A percentile compares a stretch with the other conserved stretches of the same genome.
phyloP scores from a whole-genome alignment of 2,113 vertebrate genomes.

The Phalacrocorax pelagicus region DNA sequence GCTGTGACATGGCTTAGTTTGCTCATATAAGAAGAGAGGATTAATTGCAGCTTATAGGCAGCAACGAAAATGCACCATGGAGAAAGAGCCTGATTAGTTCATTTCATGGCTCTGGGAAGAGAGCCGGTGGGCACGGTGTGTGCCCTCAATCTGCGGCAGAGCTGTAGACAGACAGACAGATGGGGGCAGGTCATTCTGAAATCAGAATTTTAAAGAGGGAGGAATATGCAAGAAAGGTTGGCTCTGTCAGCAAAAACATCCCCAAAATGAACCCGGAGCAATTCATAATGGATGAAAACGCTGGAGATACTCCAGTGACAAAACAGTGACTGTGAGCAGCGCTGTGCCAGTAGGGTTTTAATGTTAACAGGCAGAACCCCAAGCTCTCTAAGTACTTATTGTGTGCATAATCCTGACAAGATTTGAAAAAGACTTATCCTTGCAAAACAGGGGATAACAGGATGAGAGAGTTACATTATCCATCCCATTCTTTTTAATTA shows the following conservation, averaged over 20 bases:
- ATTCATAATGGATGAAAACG: neutral
- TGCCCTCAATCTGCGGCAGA: neutral
- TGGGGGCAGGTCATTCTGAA: neutral
- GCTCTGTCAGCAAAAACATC: neutral
- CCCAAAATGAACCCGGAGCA: neutral
- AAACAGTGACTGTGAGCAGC: neutral
- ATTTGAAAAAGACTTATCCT: neutral
- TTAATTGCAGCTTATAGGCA: slow-evolving; percentile 10
- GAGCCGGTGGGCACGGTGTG: neutral
- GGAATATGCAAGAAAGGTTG: neutral
- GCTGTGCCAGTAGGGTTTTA: neutral
- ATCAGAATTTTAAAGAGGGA: neutral
- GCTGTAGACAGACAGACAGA: neutral
- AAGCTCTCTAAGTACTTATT: neutral
- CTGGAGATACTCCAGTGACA: neutral
- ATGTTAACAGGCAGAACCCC: neutral
- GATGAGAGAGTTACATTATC: neutral
- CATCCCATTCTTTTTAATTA: slow-evolving; percentile 32
- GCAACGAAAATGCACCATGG: neutral
- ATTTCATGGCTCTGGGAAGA: neutral
- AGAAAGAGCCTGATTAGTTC: neutral
- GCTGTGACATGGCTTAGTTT: neutral
- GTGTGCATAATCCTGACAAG: neutral
- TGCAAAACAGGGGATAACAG: neutral
- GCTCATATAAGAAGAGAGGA: neutral